Evolutionary conservation across 2,888 invertebrate species (phyloP).

Genomic region (Thecocarcelia acutangulata): DNA sequence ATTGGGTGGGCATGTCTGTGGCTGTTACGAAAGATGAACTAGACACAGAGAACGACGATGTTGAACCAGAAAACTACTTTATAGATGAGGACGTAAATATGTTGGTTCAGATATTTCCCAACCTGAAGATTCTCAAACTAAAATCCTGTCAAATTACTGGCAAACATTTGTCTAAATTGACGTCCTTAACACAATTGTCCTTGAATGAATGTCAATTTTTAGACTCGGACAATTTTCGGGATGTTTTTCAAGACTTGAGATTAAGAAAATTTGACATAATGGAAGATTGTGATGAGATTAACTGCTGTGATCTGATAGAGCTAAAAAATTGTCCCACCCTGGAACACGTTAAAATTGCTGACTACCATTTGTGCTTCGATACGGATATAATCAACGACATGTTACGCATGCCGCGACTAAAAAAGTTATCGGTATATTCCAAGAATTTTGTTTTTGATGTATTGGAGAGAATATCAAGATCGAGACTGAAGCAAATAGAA

Average conservation of each 20-base stretch:
- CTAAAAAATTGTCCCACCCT: conserved; percentile 74
- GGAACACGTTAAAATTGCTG: conserved; percentile 76
- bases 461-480: conserved; percentile 73
- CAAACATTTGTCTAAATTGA: conserved; percentile 72
- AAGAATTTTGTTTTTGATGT: conserved; percentile 77
- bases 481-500: conserved; percentile 71
- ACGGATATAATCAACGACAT: conserved; percentile 73
- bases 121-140: conserved; percentile 72
- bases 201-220: conserved; percentile 74
- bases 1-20: conserved; percentile 70
- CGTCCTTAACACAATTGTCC: conserved; percentile 70
- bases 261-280: conserved; percentile 76
- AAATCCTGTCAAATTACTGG: conserved; percentile 74
- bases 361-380: conserved; percentile 77
- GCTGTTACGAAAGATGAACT: conserved; percentile 39
- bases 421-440: conserved; percentile 75
- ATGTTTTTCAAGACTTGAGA: conserved; percentile 73
- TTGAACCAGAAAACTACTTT: conserved; percentile 66
- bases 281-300: conserved; percentile 77
- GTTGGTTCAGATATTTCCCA: conserved; percentile 72
- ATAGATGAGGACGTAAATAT: conserved; percentile 75
- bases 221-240: conserved; percentile 74
- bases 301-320: conserved; percentile 75
- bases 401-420: conserved; percentile 72
- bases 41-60: conserved; percentile 25